Base-by-base conservation (phyloP, 2,888 invertebrate species). In the Eucera pruinosa region DNA sequence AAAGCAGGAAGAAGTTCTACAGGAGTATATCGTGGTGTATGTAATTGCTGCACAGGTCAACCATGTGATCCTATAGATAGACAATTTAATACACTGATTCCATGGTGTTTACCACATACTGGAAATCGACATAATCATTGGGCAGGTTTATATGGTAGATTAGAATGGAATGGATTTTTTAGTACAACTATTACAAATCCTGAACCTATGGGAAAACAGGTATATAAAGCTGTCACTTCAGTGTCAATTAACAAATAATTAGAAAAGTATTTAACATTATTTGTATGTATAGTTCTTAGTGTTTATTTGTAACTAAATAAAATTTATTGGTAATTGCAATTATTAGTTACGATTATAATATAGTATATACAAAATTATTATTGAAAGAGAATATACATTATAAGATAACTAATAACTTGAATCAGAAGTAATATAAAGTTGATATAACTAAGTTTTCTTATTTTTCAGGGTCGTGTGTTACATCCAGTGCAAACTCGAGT, bases 131-230 rank as follows among this genome's bases (percentile, higher is more conserved):
- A 97, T 92, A 96, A 97, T 92, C 94, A 97, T 93, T 97, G 97
- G 97, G 95, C 96, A 0, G 97, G 97, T 0, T 94, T 97, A 41
- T 97, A 97, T 88, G 97, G 95, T 3, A 94, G 97, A 39, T 91
- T 97, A 13, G 95, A 96, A 79, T 97, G 97, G 97, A 95, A 96
- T 86, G 97, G 97, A 3, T 97, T 96, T 93, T 97, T 97, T 92
- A 95, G 96, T 84, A 97, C 97, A 0, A 97, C 97, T 0, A 95
- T 96, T 74, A 96, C 96, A 30, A 97, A 97, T 93, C 97, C 97
- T 23, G 97, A 97, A 91, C 97, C 97, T 1, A 97, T 97, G 96
- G 97, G 97, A 80, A 97, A 97, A 93, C 97, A 97, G 93, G 94
- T 94, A 88, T 62, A 6, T 47, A 52, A 11, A 54, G 45, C 11